Percentiles rank a stretch among this genome's conserved stretches.
Evolutionary conservation across 2,888 invertebrate species (phyloP).

Genomic region (Campoplex capitator): DNA sequence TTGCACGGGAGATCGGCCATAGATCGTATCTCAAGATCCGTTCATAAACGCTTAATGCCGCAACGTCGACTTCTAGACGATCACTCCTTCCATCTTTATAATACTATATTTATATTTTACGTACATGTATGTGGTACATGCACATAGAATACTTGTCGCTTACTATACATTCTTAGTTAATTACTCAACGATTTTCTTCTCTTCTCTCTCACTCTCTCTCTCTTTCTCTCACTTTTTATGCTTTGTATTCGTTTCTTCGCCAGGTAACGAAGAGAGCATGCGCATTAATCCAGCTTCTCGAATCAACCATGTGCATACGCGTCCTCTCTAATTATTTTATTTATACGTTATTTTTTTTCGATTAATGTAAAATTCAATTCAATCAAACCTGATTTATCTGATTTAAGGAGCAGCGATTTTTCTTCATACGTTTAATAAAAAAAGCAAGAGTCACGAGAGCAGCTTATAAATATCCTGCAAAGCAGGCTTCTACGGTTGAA

Average conservation of each 20-base stretch:
- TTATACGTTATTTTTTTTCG: neutral
- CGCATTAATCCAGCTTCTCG: conserved; percentile 10
- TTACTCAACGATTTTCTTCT: conserved; percentile 59
- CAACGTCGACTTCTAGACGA: conserved; percentile 59
- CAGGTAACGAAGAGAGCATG: conserved; percentile 13
- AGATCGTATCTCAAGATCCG: conserved; percentile 64
- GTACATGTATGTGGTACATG: neutral
- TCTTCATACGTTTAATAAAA: neutral
- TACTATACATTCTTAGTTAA: conserved; percentile 58
- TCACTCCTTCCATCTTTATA: conserved; percentile 45
- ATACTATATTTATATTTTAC: conserved; percentile 41
- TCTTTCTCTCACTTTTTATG: neutral
- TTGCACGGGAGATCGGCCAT: conserved; percentile 58
- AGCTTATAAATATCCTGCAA: neutral
- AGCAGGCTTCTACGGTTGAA: neutral
- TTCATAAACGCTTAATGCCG: conserved; percentile 68
- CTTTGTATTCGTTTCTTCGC: neutral
- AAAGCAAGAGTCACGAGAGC: neutral
- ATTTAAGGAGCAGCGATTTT: neutral
- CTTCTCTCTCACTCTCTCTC: too few species aligned
- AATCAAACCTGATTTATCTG: neutral
- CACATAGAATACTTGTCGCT: conserved; percentile 16
- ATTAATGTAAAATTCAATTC: conserved; percentile 3
- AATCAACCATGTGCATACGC: conserved; percentile 21
- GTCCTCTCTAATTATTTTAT: conserved; percentile 4